Conservation (phyloP, 2,888 invertebrate genomes). For the Perizoma flavofasciatum region DNA sequence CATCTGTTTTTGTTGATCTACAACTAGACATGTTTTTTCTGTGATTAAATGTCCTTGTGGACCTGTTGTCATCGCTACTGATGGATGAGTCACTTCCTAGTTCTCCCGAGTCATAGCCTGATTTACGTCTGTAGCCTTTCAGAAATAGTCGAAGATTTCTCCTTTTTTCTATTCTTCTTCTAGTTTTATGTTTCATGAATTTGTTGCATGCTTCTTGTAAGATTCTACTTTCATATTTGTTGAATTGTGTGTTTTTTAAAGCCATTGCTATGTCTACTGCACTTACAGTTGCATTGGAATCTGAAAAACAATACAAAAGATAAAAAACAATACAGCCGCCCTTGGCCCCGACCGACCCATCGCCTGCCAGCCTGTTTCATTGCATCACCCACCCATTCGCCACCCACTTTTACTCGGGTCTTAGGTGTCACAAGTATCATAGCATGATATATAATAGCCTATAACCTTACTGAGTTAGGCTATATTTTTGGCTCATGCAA, state of each 20-base stretch:
- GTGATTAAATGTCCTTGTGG: slow-evolving; percentile 48
- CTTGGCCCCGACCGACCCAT: too few relatives aligned
- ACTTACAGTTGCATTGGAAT: slow-evolving; percentile 59
- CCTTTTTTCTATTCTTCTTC: slow-evolving; percentile 58
- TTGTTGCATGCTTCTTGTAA: slow-evolving; percentile 59
- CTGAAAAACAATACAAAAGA: slow-evolving; percentile 45
- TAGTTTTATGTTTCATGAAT: slow-evolving; percentile 46
- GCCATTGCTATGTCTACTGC: slow-evolving; percentile 60
- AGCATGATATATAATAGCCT: not conserved
- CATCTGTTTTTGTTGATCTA: slow-evolving; percentile 50
- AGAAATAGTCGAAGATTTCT: slow-evolving; percentile 52
- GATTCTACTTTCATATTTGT: slow-evolving; percentile 55
- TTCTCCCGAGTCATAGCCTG: slow-evolving; percentile 65
- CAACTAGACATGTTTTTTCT: slow-evolving; percentile 48
- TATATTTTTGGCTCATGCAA: too few relatives aligned
- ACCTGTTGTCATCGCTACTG: slow-evolving; percentile 65
- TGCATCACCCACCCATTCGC: too few relatives aligned
- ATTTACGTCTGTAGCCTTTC: slow-evolving; percentile 50
- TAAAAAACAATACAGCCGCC: too few relatives aligned
- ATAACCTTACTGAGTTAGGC: too few relatives aligned
- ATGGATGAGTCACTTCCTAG: slow-evolving; percentile 66
- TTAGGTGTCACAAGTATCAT: too few relatives aligned
- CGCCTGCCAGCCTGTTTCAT: too few relatives aligned
- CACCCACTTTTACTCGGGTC: too few relatives aligned
- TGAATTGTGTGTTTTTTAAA: slow-evolving; percentile 57